Conservation (phyloP, 2,888 invertebrate species). For the Lampropteryx suffumata region DNA sequence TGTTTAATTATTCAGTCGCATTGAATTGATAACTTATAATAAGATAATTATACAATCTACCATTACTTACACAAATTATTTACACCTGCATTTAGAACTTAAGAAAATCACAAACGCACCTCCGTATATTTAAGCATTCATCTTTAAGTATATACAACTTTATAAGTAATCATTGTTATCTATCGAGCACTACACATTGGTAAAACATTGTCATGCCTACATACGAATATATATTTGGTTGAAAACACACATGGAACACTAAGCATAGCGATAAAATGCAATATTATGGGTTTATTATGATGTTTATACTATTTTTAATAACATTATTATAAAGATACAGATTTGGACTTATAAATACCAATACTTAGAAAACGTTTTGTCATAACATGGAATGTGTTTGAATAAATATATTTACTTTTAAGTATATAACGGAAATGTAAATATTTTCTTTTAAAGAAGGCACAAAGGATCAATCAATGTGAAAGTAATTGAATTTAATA, state of each 20-base stretch:
- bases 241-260: constrained; percentile 26
- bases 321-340: neutral
- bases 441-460: constrained; percentile 57
- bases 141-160: constrained; percentile 57
- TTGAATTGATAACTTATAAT: constrained; percentile 60
- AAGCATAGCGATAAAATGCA: constrained; percentile 23
- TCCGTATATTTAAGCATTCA: constrained; percentile 61
- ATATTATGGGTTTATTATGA: constrained; percentile 3
- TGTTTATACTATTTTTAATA: neutral
- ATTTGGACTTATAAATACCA: constrained; percentile 5
- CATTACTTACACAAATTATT: constrained; percentile 75
- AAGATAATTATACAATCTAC: constrained; percentile 58
- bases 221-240: constrained; percentile 31
- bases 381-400: constrained; percentile 41
- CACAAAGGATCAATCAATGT: constrained; percentile 53
- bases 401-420: constrained; percentile 24
- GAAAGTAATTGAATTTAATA: constrained; percentile 18
- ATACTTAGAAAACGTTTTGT: constrained; percentile 1
- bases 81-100: constrained; percentile 66
- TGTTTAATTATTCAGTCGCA: constrained; percentile 60
- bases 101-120: constrained; percentile 69
- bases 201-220: constrained; percentile 29
- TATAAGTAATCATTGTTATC: constrained; percentile 51
- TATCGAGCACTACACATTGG: constrained; percentile 29
- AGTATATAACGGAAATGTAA: constrained; percentile 31